Evolutionary conservation across 2,888 invertebrate species (phyloP).

Genomic region (Pollenia amentaria): DNA sequence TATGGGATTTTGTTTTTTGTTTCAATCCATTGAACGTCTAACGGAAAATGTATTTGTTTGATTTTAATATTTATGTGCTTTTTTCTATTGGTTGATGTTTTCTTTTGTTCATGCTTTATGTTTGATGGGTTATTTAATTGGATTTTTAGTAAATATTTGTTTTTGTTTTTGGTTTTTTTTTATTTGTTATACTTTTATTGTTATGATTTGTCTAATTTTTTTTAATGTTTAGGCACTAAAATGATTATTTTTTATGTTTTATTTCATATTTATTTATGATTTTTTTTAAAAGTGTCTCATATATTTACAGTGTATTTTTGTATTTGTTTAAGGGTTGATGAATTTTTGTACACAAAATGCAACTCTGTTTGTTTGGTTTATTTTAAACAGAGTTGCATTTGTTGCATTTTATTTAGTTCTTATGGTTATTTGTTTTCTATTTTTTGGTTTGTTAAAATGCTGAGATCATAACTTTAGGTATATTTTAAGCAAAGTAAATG

Average conservation of each 20-base stretch:
- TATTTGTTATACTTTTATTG: constrained; percentile 13
- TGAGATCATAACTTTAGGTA: constrained; percentile 26
- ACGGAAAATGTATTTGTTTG: constrained; percentile 26
- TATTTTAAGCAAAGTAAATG: no score
- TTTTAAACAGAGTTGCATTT: constrained; percentile 22
- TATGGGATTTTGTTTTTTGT: constrained; percentile 39
- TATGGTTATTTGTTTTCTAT: not conserved
- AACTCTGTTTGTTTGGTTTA: not conserved
- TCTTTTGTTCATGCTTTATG: constrained; percentile 58
- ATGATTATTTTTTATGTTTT: constrained; percentile 40
- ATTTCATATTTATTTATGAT: constrained; percentile 3
- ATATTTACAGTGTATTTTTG: constrained; percentile 62
- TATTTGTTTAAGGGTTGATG: not conserved
- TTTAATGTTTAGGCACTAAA: constrained; percentile 63
- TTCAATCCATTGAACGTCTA: constrained; percentile 25
- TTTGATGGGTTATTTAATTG: constrained; percentile 60
- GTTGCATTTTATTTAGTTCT: not conserved
- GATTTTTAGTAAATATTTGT: constrained; percentile 16
- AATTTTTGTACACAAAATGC: constrained; percentile 10
- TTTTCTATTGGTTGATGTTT: constrained; percentile 15
- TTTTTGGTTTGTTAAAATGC: not conserved
- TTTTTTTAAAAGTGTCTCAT: constrained; percentile 36
- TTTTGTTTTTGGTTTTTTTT: constrained; percentile 22
- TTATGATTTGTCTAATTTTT: constrained; percentile 8
- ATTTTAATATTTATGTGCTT: constrained; percentile 28